Evolutionary conservation across 2,888 invertebrate genomes (phyloP), one percentile per base, ranked within the genome.

Genomic region (Andricus curvator): DNA sequence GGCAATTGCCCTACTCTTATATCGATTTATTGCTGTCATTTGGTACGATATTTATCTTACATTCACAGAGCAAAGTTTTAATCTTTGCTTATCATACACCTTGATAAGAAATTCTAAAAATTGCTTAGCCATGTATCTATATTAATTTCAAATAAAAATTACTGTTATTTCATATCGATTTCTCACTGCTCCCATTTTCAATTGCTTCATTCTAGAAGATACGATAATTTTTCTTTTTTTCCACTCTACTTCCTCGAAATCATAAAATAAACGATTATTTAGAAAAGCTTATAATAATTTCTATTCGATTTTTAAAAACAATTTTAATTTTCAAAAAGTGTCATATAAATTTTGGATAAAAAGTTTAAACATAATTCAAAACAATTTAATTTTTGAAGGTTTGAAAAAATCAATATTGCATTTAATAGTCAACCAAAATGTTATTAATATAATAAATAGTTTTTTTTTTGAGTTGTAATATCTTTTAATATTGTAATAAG

Each of bases 11-110:
- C 70, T 70, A 48, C 70, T 29, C 17, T 70, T 20, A 25, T 56
- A 74, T 56, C 51, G 74, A 74, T 74, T 74, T 56, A 74, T 74
- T 74, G n/a, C n/a, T 74, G 74, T 51, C 33, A 74, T 74, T 74
- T 74, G 56, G 33, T 74, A 56, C 9, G 56, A 74, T 74, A 74
- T 74, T 74, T 74, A 74, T 74, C 74, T 74, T 51, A 62, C 25
- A 62, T 62, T 22, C 15, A 25, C 62, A 25, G 33, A 74, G 74
- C 33, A 74, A 74, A 74, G 51, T 56, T 74, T 33, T 74, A 51
- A 74, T 74, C 74, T 74, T 74, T 74, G 74, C 25, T 62, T 62
- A 62, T 62, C 62, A 62, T 62, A 15, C 15, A 62, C 62, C 2
- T 74, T 74, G 74, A 74, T 74, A 74, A 74, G 33, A 56, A 56